These are phyloP conservation scores for Limnephilus marmoratus DNA, from an alignment of 2,888 invertebrate species.

Conservation along the genomic window DNA sequence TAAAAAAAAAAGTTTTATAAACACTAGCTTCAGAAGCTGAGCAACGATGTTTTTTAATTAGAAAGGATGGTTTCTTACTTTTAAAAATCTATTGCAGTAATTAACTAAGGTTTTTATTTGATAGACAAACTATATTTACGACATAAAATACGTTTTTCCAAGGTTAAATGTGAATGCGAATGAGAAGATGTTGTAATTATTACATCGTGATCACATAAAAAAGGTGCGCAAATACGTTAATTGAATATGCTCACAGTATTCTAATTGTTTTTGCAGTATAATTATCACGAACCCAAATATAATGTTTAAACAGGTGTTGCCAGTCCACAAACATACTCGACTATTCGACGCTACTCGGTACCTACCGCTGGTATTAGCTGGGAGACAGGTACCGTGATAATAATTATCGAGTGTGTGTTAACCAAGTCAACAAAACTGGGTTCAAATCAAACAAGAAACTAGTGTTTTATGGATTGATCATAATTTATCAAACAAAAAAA, in stretches of 20 bases:
- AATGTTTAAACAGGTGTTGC: not conserved
- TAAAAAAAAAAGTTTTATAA: not conserved
- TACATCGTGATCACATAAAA: not conserved
- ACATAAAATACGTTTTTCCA: not conserved
- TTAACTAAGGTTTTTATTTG: too few relatives aligned
- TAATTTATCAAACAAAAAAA: not conserved
- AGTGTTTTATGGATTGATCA: not conserved
- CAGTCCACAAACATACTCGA: not conserved
- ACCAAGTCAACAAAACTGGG: not conserved
- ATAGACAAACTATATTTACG: not conserved
- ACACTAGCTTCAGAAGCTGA: not conserved
- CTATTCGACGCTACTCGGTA: not conserved
- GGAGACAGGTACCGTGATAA: not conserved
- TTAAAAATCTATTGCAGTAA: too few relatives aligned
- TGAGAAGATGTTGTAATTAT: not conserved
- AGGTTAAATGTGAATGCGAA: not conserved
- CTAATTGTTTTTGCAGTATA: not conserved
- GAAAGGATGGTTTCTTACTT: not conserved
- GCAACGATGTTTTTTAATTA: not conserved
- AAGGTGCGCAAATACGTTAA: not conserved
- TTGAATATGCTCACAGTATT: not conserved
- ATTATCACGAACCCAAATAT: not conserved
- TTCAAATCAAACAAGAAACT: not conserved
- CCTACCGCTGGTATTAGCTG: not conserved
- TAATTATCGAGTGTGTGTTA: not conserved